These are phyloP conservation scores for Ciona savignyi DNA, from an alignment of 23 tunicate genomes.

Conservation along the genomic window DNA sequence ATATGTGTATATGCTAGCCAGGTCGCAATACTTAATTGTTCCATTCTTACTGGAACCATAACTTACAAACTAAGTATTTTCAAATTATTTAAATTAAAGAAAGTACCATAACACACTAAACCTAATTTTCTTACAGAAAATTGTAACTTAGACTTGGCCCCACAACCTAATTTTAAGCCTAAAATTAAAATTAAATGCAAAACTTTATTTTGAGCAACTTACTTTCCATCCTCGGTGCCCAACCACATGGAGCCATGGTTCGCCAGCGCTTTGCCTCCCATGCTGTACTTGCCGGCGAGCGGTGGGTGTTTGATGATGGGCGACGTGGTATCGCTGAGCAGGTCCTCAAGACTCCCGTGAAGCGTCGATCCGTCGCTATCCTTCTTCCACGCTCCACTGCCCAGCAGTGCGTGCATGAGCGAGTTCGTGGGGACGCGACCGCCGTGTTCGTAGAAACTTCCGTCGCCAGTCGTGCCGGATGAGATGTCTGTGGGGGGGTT, in stretches of 20 bases:
- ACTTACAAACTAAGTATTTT: too few species aligned
- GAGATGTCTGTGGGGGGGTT: too few species aligned
- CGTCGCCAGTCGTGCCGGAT: neutral
- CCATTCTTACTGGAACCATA: too few species aligned
- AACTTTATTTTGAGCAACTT: conserved; percentile 5
- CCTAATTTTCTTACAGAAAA: too few species aligned
- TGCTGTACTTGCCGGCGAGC: neutral
- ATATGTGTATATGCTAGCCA: too few species aligned
- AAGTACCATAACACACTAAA: too few species aligned
- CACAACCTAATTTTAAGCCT: neutral
- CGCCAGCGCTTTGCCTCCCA: conserved; percentile 21
- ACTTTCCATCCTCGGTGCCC: conserved; percentile 96
- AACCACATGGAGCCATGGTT: conserved; percentile 82
- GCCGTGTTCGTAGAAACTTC: conserved; percentile 8
- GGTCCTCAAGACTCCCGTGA: conserved; percentile 80
- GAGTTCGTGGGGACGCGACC: conserved; percentile 7
- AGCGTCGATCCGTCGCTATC: conserved; percentile 74
- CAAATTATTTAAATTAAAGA: too few species aligned
- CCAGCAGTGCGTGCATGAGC: conserved; percentile 26
- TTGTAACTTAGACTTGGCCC: too few species aligned
- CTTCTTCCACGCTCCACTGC: conserved; percentile 64
- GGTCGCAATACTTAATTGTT: too few species aligned
- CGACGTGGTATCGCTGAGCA: conserved; percentile 30
- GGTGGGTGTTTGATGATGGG: neutral
- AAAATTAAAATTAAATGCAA: neutral